phyloP scores from a whole-genome alignment of 2,797 vertebrate species.

The Chrosomus eos region DNA sequence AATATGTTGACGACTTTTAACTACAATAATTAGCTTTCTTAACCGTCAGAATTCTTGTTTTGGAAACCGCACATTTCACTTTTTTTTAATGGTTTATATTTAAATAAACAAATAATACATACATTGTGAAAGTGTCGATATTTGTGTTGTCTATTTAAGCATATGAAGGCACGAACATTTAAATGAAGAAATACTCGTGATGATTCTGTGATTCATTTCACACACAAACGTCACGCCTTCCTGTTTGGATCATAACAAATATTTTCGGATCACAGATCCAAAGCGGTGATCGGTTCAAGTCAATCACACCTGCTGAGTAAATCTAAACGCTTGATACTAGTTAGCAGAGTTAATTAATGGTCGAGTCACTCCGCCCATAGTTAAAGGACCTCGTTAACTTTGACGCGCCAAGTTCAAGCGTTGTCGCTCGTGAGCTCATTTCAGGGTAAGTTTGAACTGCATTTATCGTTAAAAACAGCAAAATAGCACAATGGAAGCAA shows the following conservation, averaged over 20 bases:
- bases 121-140: not conserved
- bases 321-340: not conserved
- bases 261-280: not conserved
- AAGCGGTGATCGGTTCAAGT: not conserved
- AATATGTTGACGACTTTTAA: not conserved
- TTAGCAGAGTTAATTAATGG: conserved; percentile 32
- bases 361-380: not conserved
- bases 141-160: not conserved
- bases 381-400: conserved; percentile 31
- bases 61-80: not conserved
- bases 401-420: conserved; percentile 60
- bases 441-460: conserved; percentile 15
- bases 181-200: too few relatives aligned
- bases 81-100: not conserved
- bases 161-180: too few relatives aligned
- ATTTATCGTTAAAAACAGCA: not conserved
- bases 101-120: not conserved
- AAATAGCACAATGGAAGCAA: not conserved
- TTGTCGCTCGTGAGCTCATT: conserved; percentile 29
- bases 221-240: not conserved
- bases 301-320: not conserved
- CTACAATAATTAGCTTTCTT: not conserved
- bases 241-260: not conserved
- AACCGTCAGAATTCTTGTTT: not conserved
- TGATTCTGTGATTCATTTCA: not conserved